These are phyloP conservation scores for Aulostomus chinensis DNA, from an alignment of 2,797 vertebrate genomes.

Conservation along the genomic window DNA sequence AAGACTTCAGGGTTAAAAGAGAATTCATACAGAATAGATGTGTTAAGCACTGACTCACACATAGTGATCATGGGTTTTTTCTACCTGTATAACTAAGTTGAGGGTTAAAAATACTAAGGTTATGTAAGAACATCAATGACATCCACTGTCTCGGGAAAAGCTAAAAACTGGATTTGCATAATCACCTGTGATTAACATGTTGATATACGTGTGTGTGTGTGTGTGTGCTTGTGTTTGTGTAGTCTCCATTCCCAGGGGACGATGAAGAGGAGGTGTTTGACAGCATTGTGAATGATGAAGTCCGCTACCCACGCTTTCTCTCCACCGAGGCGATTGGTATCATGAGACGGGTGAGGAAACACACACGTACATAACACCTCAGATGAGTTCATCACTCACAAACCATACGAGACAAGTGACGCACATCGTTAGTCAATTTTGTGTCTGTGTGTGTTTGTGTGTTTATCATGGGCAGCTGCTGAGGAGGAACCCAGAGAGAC, in stretches of 20 bases:
- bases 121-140: too few relatives aligned
- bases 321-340: constrained; percentile 88
- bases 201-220: constrained; percentile 9
- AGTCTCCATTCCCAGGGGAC: constrained; percentile 92
- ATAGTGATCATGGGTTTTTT: too few relatives aligned
- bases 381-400: background rate
- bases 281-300: constrained; percentile 94
- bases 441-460: background rate
- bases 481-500: constrained; percentile 87
- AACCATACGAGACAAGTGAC: background rate
- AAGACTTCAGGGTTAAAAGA: too few relatives aligned
- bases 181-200: too few relatives aligned
- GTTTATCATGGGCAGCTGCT: constrained; percentile 75
- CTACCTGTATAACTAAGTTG: too few relatives aligned
- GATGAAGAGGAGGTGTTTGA: constrained; percentile 94
- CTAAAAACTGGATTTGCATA: too few relatives aligned
- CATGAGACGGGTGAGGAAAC: constrained; percentile 85
- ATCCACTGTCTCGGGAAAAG: too few relatives aligned
- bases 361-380: background rate
- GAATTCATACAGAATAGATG: too few relatives aligned
- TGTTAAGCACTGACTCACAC: too few relatives aligned
- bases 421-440: background rate
- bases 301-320: constrained; percentile 91
- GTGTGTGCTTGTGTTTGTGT: constrained; percentile 17
- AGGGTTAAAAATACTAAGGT: too few relatives aligned